Evolutionary conservation across 2,797 vertebrate species (phyloP), one percentile per base, ranked within the genome.

Genomic region (Percopsis omiscomaycus): DNA sequence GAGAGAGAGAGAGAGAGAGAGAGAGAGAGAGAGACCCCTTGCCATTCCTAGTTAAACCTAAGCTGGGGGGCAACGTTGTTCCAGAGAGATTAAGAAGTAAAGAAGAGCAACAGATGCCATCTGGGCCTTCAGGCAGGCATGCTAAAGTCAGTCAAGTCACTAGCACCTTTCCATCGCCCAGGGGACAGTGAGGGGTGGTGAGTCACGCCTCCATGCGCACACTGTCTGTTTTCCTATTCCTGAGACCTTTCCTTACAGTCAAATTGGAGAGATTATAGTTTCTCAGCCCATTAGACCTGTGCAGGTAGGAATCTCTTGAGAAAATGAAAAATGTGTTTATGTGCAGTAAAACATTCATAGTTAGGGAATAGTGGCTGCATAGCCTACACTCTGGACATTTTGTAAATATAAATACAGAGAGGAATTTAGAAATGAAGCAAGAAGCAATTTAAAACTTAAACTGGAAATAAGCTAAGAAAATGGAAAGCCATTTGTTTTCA

Each of bases 291-390:
- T 55, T 53, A 68, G 82, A 81, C 69, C 52, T 57, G 55, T 61
- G 64, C 65, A 70, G 61, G 61, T 42, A 54, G n/a, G 71, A 54
- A 55, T 73, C 82, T 71, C 61, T 69, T 76, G 73, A 81, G 71
- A 81, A 88, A 88, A 78, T 80, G 73, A 69, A 81, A 88, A 88
- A 78, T 80, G 73, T 78, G 78, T 77, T 62, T 69, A 63, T 71
- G 45, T 46, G 64, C 52, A 61, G 27, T 50, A 52, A 61, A 80
- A 74, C 71, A 75, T 73, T 71, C 66, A 68, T 68, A 72, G 73
- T 75, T 78, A 15, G 0, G 74, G 81, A 61, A 75, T 1, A 16
- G 29, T 59, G 56, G 64, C 61, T 57, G 71, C 64, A 42, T 10
- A 42, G 37, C 37, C 37, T 42, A 42, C 37, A 42, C 37, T 42